Base-by-base conservation (phyloP, 1,140 invertebrate genomes). In the Leptoteleia sp. region DNA sequence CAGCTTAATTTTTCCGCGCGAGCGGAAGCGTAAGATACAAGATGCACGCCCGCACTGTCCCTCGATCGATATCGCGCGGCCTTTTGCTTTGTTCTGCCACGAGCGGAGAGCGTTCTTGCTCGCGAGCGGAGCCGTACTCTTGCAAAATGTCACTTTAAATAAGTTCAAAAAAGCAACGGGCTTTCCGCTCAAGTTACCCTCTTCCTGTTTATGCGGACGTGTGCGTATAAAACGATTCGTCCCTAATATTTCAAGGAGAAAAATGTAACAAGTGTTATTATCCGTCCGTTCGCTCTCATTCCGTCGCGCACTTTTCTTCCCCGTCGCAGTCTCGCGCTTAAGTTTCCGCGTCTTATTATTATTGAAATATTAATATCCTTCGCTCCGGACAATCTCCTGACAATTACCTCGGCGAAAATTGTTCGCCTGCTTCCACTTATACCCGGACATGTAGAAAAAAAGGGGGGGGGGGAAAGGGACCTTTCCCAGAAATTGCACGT, bases 131-230 rank as follows among this genome's bases (percentile, higher is more conserved):
- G 65, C 57, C 59, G 15, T 71, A 59, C 65, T 77, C 52, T 37
- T 50, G 59, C 42, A n/a, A 64, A 64, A 76, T 62, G 72, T 76
- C 72, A 68, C 62, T 76, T 62, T 71, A 48, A 77, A 71, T 77
- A 71, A 71, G 71, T 77, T 52, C 52, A 65, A 43, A 29, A 65
- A 70, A 67, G 65, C 37, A 57, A 50, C n/a, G 37, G 54, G 40
- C 55, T 59, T 57, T 70, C 45, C 40, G 55, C 42, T 76, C 15
- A 54, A 55, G 57, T 62, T 62, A 76, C 38, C 31, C 40, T 55
- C 29, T 64, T 52, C 22, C 31, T 54, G 70, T 33, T 64, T 64
- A 55, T 45, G 35, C 40, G 9, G 8, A 50, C 52, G 43, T 59
- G 43, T 73, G 35, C 59, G 50, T 57, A 31, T 13, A 48, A 59